Conservation (phyloP, 2,888 invertebrate species). For the Hyles lineata region DNA sequence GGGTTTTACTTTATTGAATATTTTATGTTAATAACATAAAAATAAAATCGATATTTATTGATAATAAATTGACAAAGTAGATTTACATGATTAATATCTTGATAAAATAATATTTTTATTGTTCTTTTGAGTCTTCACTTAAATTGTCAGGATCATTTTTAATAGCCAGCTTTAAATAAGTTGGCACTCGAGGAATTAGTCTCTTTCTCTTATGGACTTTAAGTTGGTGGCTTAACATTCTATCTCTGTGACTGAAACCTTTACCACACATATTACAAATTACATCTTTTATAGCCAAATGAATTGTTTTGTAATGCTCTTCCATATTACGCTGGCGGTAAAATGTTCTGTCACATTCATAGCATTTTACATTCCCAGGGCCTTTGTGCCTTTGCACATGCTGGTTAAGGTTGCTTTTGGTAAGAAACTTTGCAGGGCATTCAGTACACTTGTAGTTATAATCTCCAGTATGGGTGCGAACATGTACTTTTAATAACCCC, state of each 20-base stretch:
- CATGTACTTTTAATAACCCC: constrained; percentile 54
- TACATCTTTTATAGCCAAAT: constrained; percentile 46
- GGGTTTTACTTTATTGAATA: too few species aligned
- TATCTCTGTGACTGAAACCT: constrained; percentile 50
- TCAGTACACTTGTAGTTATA: constrained; percentile 56
- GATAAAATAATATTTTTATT: neutral
- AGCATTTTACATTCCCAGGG: constrained; percentile 41
- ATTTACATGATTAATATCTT: neutral
- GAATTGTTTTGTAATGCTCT: constrained; percentile 45
- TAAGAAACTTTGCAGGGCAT: constrained; percentile 53
- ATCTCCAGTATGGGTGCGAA: constrained; percentile 55
- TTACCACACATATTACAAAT: constrained; percentile 55
- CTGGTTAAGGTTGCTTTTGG: constrained; percentile 57
- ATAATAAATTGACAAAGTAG: too few species aligned
- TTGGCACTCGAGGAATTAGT: constrained; percentile 40
- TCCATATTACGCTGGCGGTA: constrained; percentile 44
- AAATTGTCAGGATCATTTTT: constrained; percentile 8
- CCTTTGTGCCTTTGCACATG: constrained; percentile 47
- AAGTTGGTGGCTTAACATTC: constrained; percentile 51
- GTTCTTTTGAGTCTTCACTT: neutral
- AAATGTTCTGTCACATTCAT: constrained; percentile 45
- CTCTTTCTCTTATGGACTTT: constrained; percentile 53
- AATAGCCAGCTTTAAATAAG: constrained; percentile 44
- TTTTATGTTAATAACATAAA: too few species aligned
- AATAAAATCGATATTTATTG: too few species aligned